Percentiles rank a stretch among this genome's conserved stretches.
phyloP scores from a whole-genome alignment of 2,888 invertebrate genomes.

The Hyposoter dolosus region DNA sequence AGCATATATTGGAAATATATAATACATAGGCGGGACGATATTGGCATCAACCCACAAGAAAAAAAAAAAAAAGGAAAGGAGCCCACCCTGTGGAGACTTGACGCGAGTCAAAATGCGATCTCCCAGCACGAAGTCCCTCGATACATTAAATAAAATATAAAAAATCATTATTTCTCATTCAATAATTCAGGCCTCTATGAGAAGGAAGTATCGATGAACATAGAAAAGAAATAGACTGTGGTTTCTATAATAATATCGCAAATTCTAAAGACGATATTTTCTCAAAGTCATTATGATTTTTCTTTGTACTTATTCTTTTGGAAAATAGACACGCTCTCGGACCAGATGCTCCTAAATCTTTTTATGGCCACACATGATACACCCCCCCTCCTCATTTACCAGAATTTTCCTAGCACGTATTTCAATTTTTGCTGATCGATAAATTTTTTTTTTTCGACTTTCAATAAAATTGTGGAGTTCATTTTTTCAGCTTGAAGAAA shows the following conservation, averaged over 20 bases:
- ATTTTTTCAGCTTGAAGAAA: background rate
- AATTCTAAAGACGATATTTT: constrained; percentile 20
- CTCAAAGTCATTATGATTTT: constrained; percentile 22
- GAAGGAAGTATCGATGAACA: background rate
- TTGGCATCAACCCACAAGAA: constrained; percentile 8
- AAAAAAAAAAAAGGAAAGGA: constrained; percentile 38
- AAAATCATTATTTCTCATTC: constrained; percentile 56
- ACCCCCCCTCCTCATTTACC: background rate
- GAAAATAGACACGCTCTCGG: constrained; percentile 13
- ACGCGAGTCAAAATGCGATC: constrained; percentile 48
- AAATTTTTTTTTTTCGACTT: background rate
- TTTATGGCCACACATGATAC: background rate
- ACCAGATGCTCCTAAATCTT: background rate
- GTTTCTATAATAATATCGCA: constrained; percentile 21
- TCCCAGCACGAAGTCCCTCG: constrained; percentile 59
- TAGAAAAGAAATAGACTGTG: constrained; percentile 28
- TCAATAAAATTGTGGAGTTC: background rate
- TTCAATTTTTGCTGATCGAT: background rate
- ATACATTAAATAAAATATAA: constrained; percentile 57
- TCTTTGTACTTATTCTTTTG: constrained; percentile 13
- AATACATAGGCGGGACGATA: constrained; percentile 43
- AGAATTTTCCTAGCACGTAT: background rate
- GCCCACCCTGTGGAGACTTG: constrained; percentile 64
- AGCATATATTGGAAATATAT: constrained; percentile 29
- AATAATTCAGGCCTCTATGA: background rate